A percentile compares a stretch with the other conserved stretches of the same genome.
These are phyloP conservation scores for Polyommatus iphigenia DNA, from an alignment of 2,888 invertebrate genomes.

Conservation along the genomic window DNA sequence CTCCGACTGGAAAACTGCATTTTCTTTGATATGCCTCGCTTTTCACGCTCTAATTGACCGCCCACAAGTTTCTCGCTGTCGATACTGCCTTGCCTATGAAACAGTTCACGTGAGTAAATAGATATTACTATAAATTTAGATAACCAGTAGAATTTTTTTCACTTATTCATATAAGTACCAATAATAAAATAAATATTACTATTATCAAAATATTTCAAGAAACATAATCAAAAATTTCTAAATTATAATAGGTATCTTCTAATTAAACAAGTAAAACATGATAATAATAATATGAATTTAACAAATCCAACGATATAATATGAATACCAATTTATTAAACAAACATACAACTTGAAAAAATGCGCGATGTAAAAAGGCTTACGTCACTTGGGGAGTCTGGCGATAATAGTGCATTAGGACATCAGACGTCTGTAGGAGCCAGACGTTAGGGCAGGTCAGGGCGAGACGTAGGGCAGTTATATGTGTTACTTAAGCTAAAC, in stretches of 20 bases:
- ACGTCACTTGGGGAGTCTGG: constrained; percentile 35
- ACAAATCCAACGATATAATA: not conserved
- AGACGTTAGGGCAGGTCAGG: constrained; percentile 66
- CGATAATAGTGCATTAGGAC: constrained; percentile 39
- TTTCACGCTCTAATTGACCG: constrained; percentile 75
- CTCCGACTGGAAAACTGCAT: constrained; percentile 76
- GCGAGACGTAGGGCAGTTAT: constrained; percentile 43
- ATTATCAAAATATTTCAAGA: too few species aligned
- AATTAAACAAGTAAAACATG: not conserved
- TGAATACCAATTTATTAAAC: not conserved
- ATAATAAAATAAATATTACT: too few species aligned
- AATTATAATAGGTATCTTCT: too few species aligned
- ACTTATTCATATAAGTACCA: too few species aligned
- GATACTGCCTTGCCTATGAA: not conserved
- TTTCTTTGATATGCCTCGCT: constrained; percentile 76
- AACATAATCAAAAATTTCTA: too few species aligned
- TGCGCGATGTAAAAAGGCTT: constrained; percentile 24
- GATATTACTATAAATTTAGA: too few species aligned
- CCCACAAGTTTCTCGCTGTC: constrained; percentile 40
- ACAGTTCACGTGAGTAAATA: not conserved
- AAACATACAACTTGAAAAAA: not conserved
- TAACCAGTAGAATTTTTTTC: not conserved
- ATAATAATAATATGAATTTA: not conserved
- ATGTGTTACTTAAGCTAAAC: constrained; percentile 33
- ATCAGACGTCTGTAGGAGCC: constrained; percentile 47